These are phyloP conservation scores for Coturnix japonica DNA, from an alignment of 2,113 vertebrate genomes.

Conservation along the genomic window DNA sequence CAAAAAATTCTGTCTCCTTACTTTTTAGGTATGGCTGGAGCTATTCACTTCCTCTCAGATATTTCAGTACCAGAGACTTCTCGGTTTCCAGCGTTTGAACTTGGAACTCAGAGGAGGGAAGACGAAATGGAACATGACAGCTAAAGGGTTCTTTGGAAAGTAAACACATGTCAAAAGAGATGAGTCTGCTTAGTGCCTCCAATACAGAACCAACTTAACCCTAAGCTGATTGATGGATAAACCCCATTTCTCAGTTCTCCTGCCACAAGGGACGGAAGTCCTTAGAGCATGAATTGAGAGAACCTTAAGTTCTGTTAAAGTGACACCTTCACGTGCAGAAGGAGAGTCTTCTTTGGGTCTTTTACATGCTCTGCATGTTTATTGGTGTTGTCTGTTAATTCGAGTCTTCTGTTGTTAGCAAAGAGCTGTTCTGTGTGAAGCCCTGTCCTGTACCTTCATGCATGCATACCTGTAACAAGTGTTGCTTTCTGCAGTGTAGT, in stretches of 20 bases:
- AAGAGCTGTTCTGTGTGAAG: constrained; percentile 11
- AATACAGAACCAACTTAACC: constrained; percentile 13
- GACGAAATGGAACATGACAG: constrained; percentile 65
- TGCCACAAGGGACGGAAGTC: neutral
- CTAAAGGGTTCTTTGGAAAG: constrained; percentile 27
- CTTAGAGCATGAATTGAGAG: constrained; percentile 49
- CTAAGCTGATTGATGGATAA: neutral
- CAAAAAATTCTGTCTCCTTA: neutral
- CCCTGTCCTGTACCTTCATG: neutral
- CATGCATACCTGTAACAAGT: neutral
- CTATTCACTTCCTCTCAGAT: constrained; percentile 94
- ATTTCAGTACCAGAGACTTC: constrained; percentile 86
- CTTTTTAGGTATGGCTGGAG: constrained; percentile 92
- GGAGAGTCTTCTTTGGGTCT: constrained; percentile 47
- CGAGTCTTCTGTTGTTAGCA: neutral
- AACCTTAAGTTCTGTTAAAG: constrained; percentile 13
- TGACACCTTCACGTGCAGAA: constrained; percentile 1
- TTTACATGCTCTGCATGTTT: constrained; percentile 77
- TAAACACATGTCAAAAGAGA: constrained; percentile 47
- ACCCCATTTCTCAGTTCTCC: neutral
- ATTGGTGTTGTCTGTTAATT: constrained; percentile 52
- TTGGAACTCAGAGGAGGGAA: constrained; percentile 76
- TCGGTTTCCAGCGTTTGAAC: constrained; percentile 94
- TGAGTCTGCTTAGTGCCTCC: constrained; percentile 64
- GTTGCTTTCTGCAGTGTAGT: neutral